These are phyloP conservation scores for Sebastiscus albofasciatus DNA, from an alignment of 2,797 vertebrate species.

Conservation along the genomic window DNA sequence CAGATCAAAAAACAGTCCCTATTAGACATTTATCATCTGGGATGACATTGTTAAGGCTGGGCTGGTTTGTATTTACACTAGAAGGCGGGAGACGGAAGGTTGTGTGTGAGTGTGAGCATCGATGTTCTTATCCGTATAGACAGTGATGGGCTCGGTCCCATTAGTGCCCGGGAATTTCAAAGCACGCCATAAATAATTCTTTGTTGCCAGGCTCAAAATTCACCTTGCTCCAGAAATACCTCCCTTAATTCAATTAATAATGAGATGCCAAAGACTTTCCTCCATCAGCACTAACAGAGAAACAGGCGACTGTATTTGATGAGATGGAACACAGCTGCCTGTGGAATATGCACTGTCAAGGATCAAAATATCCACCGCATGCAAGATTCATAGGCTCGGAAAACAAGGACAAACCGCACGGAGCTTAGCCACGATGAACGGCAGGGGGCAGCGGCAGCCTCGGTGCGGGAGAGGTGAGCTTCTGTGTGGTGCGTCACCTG, in stretches of 20 bases:
- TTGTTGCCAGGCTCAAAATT: slow-evolving; percentile 47
- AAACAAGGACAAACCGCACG: slow-evolving; percentile 36
- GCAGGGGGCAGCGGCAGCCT: slow-evolving; percentile 29
- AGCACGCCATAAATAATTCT: slow-evolving; percentile 72
- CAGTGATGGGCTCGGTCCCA: slow-evolving; percentile 59
- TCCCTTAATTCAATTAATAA: slow-evolving; percentile 73
- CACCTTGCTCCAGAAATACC: slow-evolving; percentile 71
- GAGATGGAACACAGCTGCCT: slow-evolving; percentile 19
- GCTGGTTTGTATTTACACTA: slow-evolving; percentile 25
- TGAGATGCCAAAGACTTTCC: slow-evolving; percentile 58
- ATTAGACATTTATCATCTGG: not conserved
- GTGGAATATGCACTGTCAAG: slow-evolving; percentile 55
- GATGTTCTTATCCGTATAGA: slow-evolving; percentile 41
- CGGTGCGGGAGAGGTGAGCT: slow-evolving; percentile 9
- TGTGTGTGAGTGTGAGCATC: not conserved
- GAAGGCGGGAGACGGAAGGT: not conserved
- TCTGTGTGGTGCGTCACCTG: slow-evolving; percentile 21
- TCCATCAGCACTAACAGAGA: slow-evolving; percentile 28
- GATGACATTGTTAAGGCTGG: not conserved
- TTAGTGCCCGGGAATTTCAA: slow-evolving; percentile 58
- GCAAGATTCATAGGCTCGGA: slow-evolving; percentile 41
- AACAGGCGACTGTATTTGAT: slow-evolving; percentile 34
- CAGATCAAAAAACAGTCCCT: not conserved
- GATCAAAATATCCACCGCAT: slow-evolving; percentile 62
- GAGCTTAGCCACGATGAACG: slow-evolving; percentile 3